These are phyloP conservation scores for Acronicta alni DNA, from an alignment of 2,888 invertebrate genomes.

Conservation along the genomic window DNA sequence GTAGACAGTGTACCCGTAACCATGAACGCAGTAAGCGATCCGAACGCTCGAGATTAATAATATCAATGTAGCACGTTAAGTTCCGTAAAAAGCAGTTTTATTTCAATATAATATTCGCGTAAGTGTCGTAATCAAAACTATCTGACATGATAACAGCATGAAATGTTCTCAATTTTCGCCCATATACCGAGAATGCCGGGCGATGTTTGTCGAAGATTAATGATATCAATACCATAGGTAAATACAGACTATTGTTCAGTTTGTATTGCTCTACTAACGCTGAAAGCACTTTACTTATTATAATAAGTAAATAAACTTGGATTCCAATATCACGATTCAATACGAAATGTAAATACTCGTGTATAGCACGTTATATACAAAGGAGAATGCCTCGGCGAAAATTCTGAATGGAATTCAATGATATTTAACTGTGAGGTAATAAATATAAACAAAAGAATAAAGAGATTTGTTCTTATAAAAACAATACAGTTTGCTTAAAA, in stretches of 20 bases:
- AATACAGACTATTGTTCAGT: constrained; percentile 52
- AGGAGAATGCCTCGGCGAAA: not conserved
- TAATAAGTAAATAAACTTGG: constrained; percentile 17
- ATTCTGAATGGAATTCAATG: too few species aligned
- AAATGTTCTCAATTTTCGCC: constrained; percentile 41
- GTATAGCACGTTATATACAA: not conserved
- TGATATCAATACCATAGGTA: constrained; percentile 53
- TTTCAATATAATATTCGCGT: too few species aligned
- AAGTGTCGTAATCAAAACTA: not conserved
- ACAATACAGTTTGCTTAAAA: too few species aligned
- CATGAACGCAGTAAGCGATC: too few species aligned
- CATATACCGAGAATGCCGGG: constrained; percentile 28
- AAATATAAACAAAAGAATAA: too few species aligned
- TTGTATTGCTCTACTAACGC: constrained; percentile 38
- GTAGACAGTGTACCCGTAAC: too few species aligned
- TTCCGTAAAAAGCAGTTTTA: too few species aligned
- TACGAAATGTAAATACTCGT: constrained; percentile 9
- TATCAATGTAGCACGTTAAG: too few species aligned
- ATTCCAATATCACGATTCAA: constrained; percentile 27
- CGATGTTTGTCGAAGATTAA: constrained; percentile 52
- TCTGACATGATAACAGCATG: constrained; percentile 17
- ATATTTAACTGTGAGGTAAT: too few species aligned
- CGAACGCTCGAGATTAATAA: too few species aligned
- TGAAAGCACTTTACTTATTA: constrained; percentile 43
- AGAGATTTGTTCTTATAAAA: too few species aligned